Evolutionary conservation across 2,888 invertebrate species (phyloP).

Genomic region (Phaonia tiefii): DNA sequence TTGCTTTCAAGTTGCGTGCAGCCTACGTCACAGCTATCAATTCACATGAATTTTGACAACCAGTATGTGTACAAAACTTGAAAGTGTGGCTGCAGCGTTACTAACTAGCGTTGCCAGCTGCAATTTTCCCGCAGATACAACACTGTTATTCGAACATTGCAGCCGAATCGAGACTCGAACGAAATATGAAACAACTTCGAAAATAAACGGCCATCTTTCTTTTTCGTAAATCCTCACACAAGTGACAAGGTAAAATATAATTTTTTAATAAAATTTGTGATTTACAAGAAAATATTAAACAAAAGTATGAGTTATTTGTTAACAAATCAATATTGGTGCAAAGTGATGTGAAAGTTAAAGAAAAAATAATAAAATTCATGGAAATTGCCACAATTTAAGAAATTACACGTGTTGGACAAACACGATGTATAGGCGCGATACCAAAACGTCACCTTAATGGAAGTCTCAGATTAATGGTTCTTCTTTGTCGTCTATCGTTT

Average conservation of each 20-base stretch:
- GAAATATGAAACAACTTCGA: slow-evolving; percentile 38
- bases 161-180: slow-evolving; percentile 77
- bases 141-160: slow-evolving; percentile 76
- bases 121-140: not conserved
- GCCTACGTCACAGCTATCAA: too few relatives aligned
- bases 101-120: slow-evolving; percentile 30
- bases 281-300: not conserved
- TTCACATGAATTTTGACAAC: too few relatives aligned
- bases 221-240: slow-evolving; percentile 76
- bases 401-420: slow-evolving; percentile 77
- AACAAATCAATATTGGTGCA: not conserved
- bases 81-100: too few relatives aligned
- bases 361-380: not conserved
- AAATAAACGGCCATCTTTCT: slow-evolving; percentile 73
- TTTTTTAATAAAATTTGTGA: slow-evolving; percentile 39
- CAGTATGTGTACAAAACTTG: too few relatives aligned
- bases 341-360: not conserved
- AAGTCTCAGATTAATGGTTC: slow-evolving; percentile 36
- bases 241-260: slow-evolving; percentile 78
- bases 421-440: too few relatives aligned
- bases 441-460: slow-evolving; percentile 45
- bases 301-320: not conserved
- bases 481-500: slow-evolving; percentile 60
- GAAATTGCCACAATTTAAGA: slow-evolving; percentile 29
- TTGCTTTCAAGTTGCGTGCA: too few relatives aligned